Conservation (phyloP, 23 tunicate species). For the Styela clava region DNA sequence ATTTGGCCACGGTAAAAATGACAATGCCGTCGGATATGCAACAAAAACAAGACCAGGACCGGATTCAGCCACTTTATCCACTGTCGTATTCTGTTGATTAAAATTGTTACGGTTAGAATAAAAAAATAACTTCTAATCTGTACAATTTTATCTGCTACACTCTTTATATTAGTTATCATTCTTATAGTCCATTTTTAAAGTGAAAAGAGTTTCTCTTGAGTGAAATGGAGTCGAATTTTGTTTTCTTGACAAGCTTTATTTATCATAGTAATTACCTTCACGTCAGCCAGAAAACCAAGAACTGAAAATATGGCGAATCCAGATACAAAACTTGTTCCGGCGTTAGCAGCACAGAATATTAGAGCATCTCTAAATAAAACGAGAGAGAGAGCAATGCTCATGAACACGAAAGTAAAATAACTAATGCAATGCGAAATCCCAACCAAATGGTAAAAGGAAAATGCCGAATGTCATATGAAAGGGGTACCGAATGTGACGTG, state of each 20-base stretch:
- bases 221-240: no score
- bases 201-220: no score
- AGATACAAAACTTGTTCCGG: conserved; percentile 1
- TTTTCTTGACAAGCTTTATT: no score
- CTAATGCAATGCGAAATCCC: no score
- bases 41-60: conserved; percentile 60
- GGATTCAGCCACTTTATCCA: conserved; percentile 45
- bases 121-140: no score
- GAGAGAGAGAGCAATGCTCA: no score
- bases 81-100: conserved; percentile 24
- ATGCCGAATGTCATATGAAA: no score
- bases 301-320: conserved; percentile 18
- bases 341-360: neutral
- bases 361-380: neutral
- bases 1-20: conserved; percentile 42
- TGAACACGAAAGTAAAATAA: no score
- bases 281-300: neutral
- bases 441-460: no score
- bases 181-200: neutral
- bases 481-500: no score
- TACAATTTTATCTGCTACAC: neutral
- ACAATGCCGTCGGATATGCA: conserved; percentile 45
- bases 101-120: no score
- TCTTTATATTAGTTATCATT: neutral
- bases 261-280: neutral